Evolutionary conservation across 2,888 invertebrate genomes (phyloP), one percentile per base, ranked within the genome.

Genomic region (Aphodius granarius): DNA sequence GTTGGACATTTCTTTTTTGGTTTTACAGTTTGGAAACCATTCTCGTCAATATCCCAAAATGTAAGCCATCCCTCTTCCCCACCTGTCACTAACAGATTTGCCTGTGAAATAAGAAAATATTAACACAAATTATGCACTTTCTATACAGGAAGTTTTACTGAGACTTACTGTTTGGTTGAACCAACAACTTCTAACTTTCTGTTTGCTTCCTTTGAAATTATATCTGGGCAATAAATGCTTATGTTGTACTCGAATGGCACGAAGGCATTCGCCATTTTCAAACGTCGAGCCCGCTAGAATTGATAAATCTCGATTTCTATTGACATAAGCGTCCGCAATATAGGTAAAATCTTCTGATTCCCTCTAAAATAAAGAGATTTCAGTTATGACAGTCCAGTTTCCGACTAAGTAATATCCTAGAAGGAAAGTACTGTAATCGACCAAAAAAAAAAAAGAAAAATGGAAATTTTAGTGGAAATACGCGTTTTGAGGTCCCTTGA

Each of bases 31-130:
- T 43, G 43, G 4, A 17, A 66, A 66, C 20, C 17, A 68, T 68
- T 71, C 22, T 62, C 75, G 20, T 81, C 80, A 15, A 83, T 83
- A 77, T 88, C 87, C 95, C 95, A 95, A 65, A 92, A 86, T 81
- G 91, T 90, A 13, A 95, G 81, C 65, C 91, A 86, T 15, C 93
- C 93, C n/a, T 89, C 86, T 87, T 95, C 95, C 3, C 95, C 95
- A 18, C 92, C 91, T 9, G 94, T 94, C 77, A 94, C 84, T 70
- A 94, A 84, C 18, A 91, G 78, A 79, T 92, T 91, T 21, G 87
- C 88, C 92, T 94, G 85, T 15, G 87, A 86, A 82, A 79, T 71
- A 79, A 75, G 77, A 70, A 73, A 77, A 74, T 70, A 73, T 73
- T 18, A 68, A 19, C 66, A 63, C 63, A 15, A 43, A 68, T 23